Base-by-base conservation (phyloP, 2,113 vertebrate genomes). In the Dolichallabes microphthalmus region DNA sequence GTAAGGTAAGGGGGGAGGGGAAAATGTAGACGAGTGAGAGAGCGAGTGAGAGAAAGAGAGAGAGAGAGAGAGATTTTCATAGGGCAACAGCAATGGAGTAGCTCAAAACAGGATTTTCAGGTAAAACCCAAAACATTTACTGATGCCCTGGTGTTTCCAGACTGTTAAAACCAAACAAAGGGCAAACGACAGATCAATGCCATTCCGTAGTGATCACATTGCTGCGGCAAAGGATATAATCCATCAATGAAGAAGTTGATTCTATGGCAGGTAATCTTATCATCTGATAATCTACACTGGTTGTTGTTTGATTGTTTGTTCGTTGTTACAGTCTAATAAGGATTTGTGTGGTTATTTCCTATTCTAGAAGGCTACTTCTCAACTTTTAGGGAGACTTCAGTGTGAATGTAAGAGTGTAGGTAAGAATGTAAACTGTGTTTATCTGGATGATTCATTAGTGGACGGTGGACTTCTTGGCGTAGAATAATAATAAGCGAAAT, bases 51-150 rank as follows among this genome's bases (percentile, higher is more conserved):
- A 76, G 45, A 84, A 58, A 64, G 55, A 74, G 79, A 86, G 57
- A 63, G 68, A 82, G 85, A 75, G 50, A 85, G 64, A 85, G 11
- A 19, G 39, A 82, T 80, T 66, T 84, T 83, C 78, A 84, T 88
- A 85, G 85, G 85, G 52, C 81, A 75, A 82, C 82, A 88, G 25
- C 27, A 35, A 55, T 74, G 27, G 57, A 53, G 68, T 35, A 76
- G 80, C 61, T 53, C 73, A 30, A 69, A 87, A 86, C 84, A 82
- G 84, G 88, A 85, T 87, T 87, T 87, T 87, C 86, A 82, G 86
- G 86, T 88, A 74, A 58, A 81, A 82, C 83, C 45, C 11, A 68
- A 64, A 85, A 86, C 85, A 78, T 32, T 75, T 75, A 86, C 85
- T 14, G 57, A 82, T 45, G 52, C 12, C 3, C 55, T 53, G 55